These are phyloP conservation scores for Emys orbicularis DNA, from an alignment of 2,797 vertebrate species.

Conservation along the genomic window DNA sequence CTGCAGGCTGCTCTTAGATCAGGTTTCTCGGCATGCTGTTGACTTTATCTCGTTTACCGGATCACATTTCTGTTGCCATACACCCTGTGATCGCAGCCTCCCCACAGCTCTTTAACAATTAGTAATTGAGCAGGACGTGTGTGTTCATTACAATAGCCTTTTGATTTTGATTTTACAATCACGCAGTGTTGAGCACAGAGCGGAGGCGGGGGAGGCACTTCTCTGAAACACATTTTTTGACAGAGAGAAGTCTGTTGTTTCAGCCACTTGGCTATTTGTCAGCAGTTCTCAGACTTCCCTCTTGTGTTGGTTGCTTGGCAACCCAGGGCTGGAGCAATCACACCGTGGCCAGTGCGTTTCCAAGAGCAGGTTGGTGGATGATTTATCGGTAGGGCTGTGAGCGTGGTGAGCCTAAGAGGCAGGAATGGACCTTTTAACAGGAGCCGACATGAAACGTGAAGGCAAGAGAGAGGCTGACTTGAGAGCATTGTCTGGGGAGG, in stretches of 20 bases:
- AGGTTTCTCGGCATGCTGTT: slow-evolving; percentile 53
- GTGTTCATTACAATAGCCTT: slow-evolving; percentile 83
- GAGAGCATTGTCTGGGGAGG: neutral
- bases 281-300: slow-evolving; percentile 82
- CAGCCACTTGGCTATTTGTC: slow-evolving; percentile 91
- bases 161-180: slow-evolving; percentile 84
- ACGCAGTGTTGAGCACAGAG: slow-evolving; percentile 80
- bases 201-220: slow-evolving; percentile 80
- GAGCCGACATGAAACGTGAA: slow-evolving; percentile 79
- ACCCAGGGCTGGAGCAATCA: slow-evolving; percentile 89
- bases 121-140: slow-evolving; percentile 85
- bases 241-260: slow-evolving; percentile 89
- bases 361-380: slow-evolving; percentile 91
- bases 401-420: slow-evolving; percentile 88
- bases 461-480: neutral
- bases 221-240: slow-evolving; percentile 85
- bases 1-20: slow-evolving; percentile 56
- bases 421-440: slow-evolving; percentile 88
- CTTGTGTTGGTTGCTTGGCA: slow-evolving; percentile 89
- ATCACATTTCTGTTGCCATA: slow-evolving; percentile 72
- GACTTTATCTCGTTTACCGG: slow-evolving; percentile 71
- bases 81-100: slow-evolving; percentile 83
- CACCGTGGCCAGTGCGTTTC: slow-evolving; percentile 88
- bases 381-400: slow-evolving; percentile 92
- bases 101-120: slow-evolving; percentile 85